Percentiles rank a stretch among this genome's conserved stretches.
These are phyloP conservation scores for Huso huso DNA, from an alignment of 2,797 vertebrate species.

Conservation along the genomic window DNA sequence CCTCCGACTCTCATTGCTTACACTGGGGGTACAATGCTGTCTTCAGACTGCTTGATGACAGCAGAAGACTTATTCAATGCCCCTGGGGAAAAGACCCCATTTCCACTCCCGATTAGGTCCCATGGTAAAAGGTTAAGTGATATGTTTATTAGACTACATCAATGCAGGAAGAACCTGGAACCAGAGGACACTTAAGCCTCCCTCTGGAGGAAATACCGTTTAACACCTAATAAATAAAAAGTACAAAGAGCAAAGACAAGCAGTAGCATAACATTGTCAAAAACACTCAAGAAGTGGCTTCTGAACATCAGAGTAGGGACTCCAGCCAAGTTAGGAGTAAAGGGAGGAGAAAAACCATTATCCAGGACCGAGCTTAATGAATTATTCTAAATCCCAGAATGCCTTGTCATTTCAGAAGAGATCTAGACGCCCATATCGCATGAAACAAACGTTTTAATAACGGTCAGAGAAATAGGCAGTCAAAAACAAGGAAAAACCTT, in stretches of 20 bases:
- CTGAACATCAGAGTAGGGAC: too few relatives aligned
- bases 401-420: too few relatives aligned
- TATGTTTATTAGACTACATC: neutral
- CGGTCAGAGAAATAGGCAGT: too few relatives aligned
- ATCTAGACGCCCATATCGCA: too few relatives aligned
- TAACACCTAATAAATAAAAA: neutral
- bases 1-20: too few relatives aligned
- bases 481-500: too few relatives aligned
- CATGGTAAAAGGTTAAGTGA: constrained; percentile 2
- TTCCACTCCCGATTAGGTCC: neutral
- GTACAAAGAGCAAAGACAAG: neutral
- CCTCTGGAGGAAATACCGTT: neutral
- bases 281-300: neutral
- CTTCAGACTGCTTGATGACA: too few relatives aligned
- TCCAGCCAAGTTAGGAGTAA: neutral
- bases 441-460: too few relatives aligned
- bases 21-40: too few relatives aligned
- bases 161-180: neutral
- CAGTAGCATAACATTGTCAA: neutral
- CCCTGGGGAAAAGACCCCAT: neutral
- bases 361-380: neutral
- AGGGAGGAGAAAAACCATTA: neutral
- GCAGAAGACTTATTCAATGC: too few relatives aligned
- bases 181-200: neutral
- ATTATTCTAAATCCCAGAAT: too few relatives aligned